Evolutionary conservation across 2,113 vertebrate species (phyloP), one percentile per base, ranked within the genome.

Genomic region (Coreoperca whiteheadi): DNA sequence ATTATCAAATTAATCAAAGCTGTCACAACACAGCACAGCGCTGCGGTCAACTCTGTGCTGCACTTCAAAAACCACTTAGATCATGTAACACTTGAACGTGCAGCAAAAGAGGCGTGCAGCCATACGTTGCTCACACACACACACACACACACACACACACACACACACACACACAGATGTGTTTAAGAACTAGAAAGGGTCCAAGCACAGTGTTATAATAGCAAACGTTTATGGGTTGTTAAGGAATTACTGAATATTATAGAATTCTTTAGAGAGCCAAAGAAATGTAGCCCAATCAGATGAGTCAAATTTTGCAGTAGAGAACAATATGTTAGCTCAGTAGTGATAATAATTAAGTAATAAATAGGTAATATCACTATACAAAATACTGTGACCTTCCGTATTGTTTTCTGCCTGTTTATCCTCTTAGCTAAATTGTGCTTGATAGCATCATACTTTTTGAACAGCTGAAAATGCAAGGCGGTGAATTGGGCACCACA

Each of bases 1-100:
- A 91, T 95, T 95, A 95, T 95, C 94, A 93, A 93, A 94, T 93
- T 92, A 94, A 93, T 93, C 92, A 92, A 90, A 90, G 84, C 94
- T 90, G 93, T 95, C 92, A 94, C 77, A 80, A 30, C 30, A 59
- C 61, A 18, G 82, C 79, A 9, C 60, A 76, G 84, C 8, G 63
- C 85, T 71, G 87, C 89, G 81, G 89, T 91, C 92, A 72, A 84
- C 14, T 28, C 76, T 59, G 68, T 8, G 53, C 78, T 34, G 65
- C 25, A 32, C 75, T 74, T 39, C 81, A 63, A 54, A 86, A 86
- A 74, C 69, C 90, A 77, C 91, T 90, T 74, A 77, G 88, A 89
- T 91, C 89, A 71, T 46, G 85, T 91, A 89, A 92, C 91, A 86
- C 69, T 89, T 30, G 74, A 83, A 81, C 71, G 76, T 88, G 85